These are phyloP conservation scores for Arctia plantaginis DNA, from an alignment of 2,888 invertebrate species.

Conservation along the genomic window DNA sequence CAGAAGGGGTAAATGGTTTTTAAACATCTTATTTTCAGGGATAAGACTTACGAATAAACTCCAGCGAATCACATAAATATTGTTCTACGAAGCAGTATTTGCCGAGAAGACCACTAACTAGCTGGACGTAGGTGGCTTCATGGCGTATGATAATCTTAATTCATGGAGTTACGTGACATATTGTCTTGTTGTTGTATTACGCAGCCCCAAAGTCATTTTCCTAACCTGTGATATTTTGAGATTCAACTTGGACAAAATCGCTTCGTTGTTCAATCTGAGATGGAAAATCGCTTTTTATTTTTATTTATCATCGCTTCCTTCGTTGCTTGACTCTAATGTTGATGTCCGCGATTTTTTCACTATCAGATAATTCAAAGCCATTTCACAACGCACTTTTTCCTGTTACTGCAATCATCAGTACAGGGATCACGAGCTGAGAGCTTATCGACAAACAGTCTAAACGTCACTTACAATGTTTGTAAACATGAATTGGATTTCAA, in stretches of 20 bases:
- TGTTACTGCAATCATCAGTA: conserved; percentile 41
- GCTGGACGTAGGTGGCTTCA: too few species aligned
- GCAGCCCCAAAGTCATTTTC: not conserved
- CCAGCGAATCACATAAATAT: not conserved
- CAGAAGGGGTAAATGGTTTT: not conserved
- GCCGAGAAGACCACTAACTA: not conserved
- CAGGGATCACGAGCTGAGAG: conserved; percentile 17
- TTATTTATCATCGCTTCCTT: conserved; percentile 27
- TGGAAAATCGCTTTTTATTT: not conserved
- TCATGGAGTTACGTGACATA: not conserved
- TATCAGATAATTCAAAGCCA: conserved; percentile 58
- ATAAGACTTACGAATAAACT: not conserved
- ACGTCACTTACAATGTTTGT: conserved; percentile 9
- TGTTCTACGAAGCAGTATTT: not conserved
- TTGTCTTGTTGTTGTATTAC: not conserved
- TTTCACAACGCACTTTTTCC: conserved; percentile 60
- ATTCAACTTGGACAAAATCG: not conserved
- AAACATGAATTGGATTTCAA: conserved; percentile 2
- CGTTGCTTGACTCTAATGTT: conserved; percentile 31
- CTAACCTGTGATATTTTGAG: not conserved
- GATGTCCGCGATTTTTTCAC: conserved; percentile 54
- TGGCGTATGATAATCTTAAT: not conserved
- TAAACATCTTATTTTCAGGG: not conserved
- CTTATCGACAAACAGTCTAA: conserved; percentile 20
- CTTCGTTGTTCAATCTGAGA: not conserved